Conservation (phyloP, 2,113 vertebrate genomes). For the Hypanus sabinus region DNA sequence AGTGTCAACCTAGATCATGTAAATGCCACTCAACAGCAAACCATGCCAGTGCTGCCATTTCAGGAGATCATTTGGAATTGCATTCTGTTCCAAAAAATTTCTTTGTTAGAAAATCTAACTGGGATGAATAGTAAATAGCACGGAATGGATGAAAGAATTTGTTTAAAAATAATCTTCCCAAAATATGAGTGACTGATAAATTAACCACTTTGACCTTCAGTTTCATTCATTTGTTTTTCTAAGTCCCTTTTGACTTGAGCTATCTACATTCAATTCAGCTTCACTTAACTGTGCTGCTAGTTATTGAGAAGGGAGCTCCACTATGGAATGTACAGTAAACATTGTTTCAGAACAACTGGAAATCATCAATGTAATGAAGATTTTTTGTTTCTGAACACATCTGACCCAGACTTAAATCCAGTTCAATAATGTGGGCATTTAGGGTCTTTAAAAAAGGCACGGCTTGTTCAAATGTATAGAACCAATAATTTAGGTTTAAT, state of each 20-base stretch:
- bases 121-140: not conserved
- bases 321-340: not conserved
- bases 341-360: not conserved
- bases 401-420: not conserved
- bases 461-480: not conserved
- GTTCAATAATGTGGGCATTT: not conserved
- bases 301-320: not conserved
- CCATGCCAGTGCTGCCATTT: too few relatives aligned
- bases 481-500: not conserved
- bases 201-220: not conserved
- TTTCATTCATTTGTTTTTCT: not conserved
- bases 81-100: not conserved
- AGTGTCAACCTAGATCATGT: not conserved
- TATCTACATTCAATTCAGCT: not conserved
- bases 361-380: not conserved
- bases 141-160: not conserved
- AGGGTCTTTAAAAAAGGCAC: not conserved
- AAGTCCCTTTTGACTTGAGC: not conserved
- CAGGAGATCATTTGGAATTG: not conserved
- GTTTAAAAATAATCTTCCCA: not conserved
- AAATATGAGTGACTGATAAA: not conserved
- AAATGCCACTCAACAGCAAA: not conserved
- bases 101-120: not conserved
- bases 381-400: not conserved
- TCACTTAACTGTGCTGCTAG: not conserved